Percentiles rank a stretch among this genome's conserved stretches.
Evolutionary conservation across 2,113 vertebrate species (phyloP).

Genomic region (Pterophyllum scalare): DNA sequence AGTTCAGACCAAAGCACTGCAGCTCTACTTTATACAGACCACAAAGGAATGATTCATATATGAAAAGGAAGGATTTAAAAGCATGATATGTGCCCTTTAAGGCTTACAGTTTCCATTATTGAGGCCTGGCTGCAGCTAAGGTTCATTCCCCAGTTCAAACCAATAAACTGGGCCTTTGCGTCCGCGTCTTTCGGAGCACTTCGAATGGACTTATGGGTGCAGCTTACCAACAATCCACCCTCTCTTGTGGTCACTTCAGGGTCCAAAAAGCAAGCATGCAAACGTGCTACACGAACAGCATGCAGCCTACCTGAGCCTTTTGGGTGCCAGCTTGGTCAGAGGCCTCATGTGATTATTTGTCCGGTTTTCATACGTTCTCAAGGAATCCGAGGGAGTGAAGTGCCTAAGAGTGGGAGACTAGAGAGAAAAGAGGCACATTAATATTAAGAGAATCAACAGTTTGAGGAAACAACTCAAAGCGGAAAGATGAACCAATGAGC

Average conservation of each 20-base stretch:
- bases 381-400: constrained; percentile 76
- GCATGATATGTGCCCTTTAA: too few relatives aligned
- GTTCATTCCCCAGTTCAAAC: not conserved
- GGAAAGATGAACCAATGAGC: not conserved
- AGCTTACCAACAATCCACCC: not conserved
- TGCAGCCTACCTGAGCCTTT: constrained; percentile 83
- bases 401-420: constrained; percentile 82
- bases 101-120: not conserved
- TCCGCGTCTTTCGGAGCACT: not conserved
- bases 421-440: not conserved
- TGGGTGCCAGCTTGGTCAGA: constrained; percentile 87
- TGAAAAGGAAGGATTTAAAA: too few relatives aligned
- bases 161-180: not conserved
- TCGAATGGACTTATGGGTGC: not conserved
- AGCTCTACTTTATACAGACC: too few relatives aligned
- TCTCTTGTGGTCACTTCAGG: not conserved
- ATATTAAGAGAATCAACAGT: not conserved
- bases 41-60: too few relatives aligned
- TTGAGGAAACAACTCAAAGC: not conserved
- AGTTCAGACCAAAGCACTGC: too few relatives aligned
- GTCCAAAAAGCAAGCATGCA: not conserved
- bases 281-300: not conserved
- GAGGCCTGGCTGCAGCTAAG: not conserved
- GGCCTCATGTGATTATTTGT: constrained; percentile 79
- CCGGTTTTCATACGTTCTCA: constrained; percentile 87